These are phyloP conservation scores for Malurus cyaneus DNA, from an alignment of 2,113 vertebrate genomes.

Conservation along the genomic window DNA sequence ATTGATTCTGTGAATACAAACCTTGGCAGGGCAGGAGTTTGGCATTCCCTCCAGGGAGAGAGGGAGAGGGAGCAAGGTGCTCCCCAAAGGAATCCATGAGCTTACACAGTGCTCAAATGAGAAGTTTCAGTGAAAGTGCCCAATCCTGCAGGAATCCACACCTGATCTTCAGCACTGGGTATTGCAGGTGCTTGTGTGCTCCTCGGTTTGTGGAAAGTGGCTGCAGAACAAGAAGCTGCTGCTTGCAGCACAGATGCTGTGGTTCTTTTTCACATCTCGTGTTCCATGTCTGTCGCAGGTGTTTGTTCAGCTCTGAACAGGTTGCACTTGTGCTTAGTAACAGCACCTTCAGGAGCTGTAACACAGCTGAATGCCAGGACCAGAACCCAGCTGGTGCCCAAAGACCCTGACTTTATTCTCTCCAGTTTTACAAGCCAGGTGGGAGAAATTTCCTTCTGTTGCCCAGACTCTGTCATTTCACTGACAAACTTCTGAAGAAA, in stretches of 20 bases:
- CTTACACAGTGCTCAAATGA: rapidly evolving
- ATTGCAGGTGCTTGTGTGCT: background rate
- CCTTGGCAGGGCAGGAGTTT: background rate
- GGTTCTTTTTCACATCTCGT: background rate
- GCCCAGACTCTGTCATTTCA: background rate
- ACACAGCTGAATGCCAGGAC: background rate
- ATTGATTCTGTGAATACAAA: background rate
- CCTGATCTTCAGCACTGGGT: rapidly evolving
- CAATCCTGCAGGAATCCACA: background rate
- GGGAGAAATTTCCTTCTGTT: background rate
- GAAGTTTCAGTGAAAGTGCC: rapidly evolving
- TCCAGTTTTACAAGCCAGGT: constrained; percentile 14
- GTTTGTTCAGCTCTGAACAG: background rate
- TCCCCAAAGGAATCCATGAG: background rate
- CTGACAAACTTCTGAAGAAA: background rate
- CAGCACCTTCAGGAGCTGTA: background rate
- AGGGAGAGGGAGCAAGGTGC: rapidly evolving
- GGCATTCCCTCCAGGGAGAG: background rate
- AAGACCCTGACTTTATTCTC: constrained; percentile 3
- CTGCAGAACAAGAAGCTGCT: background rate
- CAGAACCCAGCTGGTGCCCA: background rate
- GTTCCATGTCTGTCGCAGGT: background rate
- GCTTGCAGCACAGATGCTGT: background rate
- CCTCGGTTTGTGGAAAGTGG: rapidly evolving
- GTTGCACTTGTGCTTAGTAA: background rate